Evolutionary conservation across 2,113 vertebrate genomes (phyloP), one percentile per base, ranked within the genome.

Genomic region (Zapornia atra): DNA sequence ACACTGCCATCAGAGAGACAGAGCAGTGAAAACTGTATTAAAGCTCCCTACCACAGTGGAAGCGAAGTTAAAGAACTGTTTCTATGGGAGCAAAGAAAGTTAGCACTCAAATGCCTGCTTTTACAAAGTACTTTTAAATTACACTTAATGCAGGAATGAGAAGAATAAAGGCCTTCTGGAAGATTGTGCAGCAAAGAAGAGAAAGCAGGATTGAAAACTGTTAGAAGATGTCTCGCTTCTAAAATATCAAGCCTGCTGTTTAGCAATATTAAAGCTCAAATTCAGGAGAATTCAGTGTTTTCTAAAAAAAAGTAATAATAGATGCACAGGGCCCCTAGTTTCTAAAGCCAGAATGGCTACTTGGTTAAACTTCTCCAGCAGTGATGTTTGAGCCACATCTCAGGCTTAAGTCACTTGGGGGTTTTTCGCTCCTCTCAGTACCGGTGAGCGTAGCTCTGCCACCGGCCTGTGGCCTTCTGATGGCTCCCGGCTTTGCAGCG

Each of bases 241-340:
- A 91, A 97, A 95, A 78, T 44, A 97, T 97, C 98, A 98, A 98
- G 97, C 98, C 98, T 98, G 98, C 98, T 98, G 96, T 65, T 97
- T 94, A 98, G 97, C 97, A 97, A 97, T 97, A 98, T 98, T 97
- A 97, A 98, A 98, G 98, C 98, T 98, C 97, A 97, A 90, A 97
- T 92, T 89, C 86, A 98, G 88, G 95, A 96, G 91, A 96, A 92
- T 63, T 88, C 87, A 88, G 36, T 59, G 70, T 83, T 94, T 92
- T 40, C 76, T 87, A 78, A 77, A 89, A 68, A 76, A 85, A 59
- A 83, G 68, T 72, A 92, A 48, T 82, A 95, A 66, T 4, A 72
- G 91, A 93, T 5, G 31, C 82, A 92, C 56, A 82, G 42, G 29
- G 36, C 25, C 56, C 28, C 56, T 57, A 31, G 46, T 61, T 92